A percentile compares a stretch with the other conserved stretches of the same genome.
phyloP scores from a whole-genome alignment of 1,140 invertebrate species.

The Trypoxylus dichotomus region DNA sequence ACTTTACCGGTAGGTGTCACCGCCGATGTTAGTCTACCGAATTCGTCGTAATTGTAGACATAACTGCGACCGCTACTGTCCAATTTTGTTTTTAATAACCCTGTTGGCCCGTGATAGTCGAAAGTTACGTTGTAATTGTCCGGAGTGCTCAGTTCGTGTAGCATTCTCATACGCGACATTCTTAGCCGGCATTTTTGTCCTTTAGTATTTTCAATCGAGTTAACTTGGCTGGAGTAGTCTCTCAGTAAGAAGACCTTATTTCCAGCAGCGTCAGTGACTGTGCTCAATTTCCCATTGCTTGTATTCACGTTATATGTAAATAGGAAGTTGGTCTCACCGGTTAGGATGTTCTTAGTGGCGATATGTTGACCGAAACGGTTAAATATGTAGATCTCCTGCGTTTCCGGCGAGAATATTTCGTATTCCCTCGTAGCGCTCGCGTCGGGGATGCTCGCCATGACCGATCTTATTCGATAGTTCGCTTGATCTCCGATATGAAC shows the following conservation, averaged over 20 bases:
- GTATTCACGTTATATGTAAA: slow-evolving; percentile 97
- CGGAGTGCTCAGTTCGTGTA: slow-evolving; percentile 85
- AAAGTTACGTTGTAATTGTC: slow-evolving; percentile 92
- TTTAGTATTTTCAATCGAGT: slow-evolving; percentile 92
- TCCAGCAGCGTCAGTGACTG: slow-evolving; percentile 89
- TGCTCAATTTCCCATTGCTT: slow-evolving; percentile 91
- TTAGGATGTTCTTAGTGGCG: slow-evolving; percentile 89
- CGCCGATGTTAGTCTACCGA: slow-evolving; percentile 85
- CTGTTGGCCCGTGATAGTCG: slow-evolving; percentile 88
- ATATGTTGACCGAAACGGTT: slow-evolving; percentile 95
- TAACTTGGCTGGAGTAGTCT: slow-evolving; percentile 86
- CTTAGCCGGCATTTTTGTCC: slow-evolving; percentile 87
- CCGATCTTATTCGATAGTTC: slow-evolving; percentile 86
- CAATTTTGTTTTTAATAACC: slow-evolving; percentile 83
- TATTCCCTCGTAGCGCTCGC: slow-evolving; percentile 83
- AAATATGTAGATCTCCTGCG: slow-evolving; percentile 94
- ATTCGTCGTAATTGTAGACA: slow-evolving; percentile 94
- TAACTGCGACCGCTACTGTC: slow-evolving; percentile 90
- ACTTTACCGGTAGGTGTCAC: slow-evolving; percentile 91
- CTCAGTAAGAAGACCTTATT: slow-evolving; percentile 89
- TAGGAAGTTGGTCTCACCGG: slow-evolving; percentile 86
- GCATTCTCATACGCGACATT: slow-evolving; percentile 86
- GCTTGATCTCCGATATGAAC: slow-evolving; percentile 94
- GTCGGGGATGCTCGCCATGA: slow-evolving; percentile 89
- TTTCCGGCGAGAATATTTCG: slow-evolving; percentile 93